Evolutionary conservation across 23 tunicate genomes (phyloP), one percentile per base, ranked within the genome.

Genomic region (Clavelina lepadiformis): DNA sequence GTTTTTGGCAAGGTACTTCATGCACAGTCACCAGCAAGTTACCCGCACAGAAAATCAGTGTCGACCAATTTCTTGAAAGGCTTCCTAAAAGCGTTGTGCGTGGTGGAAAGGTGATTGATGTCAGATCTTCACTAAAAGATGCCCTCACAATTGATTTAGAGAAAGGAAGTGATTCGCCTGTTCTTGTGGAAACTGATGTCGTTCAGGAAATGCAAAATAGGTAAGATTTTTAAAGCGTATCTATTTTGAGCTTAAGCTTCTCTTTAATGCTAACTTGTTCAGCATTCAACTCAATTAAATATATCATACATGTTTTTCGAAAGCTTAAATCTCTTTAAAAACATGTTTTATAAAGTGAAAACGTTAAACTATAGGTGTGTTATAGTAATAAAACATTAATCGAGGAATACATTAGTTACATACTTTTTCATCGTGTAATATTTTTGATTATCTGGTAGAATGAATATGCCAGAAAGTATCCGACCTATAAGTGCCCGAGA

Each of bases 161-260:
- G 41, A 47, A 47, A 15, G 58, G 71, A 0, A 4, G 76, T 18
- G 47, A 32, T 33, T 45, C 81, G 15, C 67, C 95, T 22, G 95
- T 77, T 31, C 24, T 86, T 35, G 85, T 86, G 23, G 80, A 86
- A 35, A 86, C 95, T 33, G 56, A 78, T 46, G 75, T 36, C 35
- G 74, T 84, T 15, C 69, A 63, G 56, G 83, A 76, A 44, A 84
- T 84, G 73, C 93, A 84, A 63, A 47, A 84, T 20, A 69, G 91
- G 91, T 83, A 0, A 5, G 66, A 70, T n/a, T 28, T n/a, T n/a
- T n/a, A n/a, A n/a, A n/a, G n/a, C n/a, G n/a, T n/a, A n/a, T n/a
- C n/a, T n/a, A n/a, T n/a, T n/a, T n/a, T n/a, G n/a, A n/a, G n/a
- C n/a, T n/a, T n/a, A n/a, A n/a, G n/a, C n/a, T n/a, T n/a, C n/a